Evolutionary conservation across 2,113 vertebrate genomes (phyloP).

Genomic region (Smithornis capensis): DNA sequence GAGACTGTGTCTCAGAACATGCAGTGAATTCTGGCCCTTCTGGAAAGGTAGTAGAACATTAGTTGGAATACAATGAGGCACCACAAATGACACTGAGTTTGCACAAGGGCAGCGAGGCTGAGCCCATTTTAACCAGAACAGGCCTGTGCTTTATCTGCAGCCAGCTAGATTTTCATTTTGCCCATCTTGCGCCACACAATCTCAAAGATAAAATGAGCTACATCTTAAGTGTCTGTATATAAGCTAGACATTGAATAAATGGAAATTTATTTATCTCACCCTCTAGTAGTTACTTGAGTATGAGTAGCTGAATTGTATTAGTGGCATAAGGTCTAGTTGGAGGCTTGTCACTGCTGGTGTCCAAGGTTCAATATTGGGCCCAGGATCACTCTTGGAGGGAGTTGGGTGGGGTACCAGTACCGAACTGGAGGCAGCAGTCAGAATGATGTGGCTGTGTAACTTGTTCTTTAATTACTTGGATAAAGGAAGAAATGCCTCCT

Average conservation of each 20-base stretch:
- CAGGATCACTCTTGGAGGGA: neutral
- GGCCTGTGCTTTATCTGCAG: neutral
- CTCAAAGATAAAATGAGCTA: neutral
- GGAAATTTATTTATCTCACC: neutral
- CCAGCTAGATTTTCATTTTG: neutral
- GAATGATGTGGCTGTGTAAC: too few relatives aligned
- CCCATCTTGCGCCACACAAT: neutral
- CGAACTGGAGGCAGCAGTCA: too few relatives aligned
- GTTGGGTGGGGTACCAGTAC: too few relatives aligned
- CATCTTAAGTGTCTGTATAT: neutral
- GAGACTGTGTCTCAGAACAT: neutral
- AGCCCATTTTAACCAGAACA: neutral
- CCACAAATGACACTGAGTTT: neutral
- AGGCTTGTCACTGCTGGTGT: neutral
- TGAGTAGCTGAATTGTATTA: neutral
- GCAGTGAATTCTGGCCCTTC: neutral
- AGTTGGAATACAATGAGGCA: neutral
- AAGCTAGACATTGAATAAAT: neutral
- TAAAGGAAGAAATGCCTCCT: neutral
- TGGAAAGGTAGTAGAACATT: neutral
- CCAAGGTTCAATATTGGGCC: accelerated
- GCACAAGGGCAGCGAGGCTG: neutral
- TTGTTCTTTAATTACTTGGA: neutral
- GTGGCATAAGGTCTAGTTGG: neutral
- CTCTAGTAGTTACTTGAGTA: neutral